A percentile compares a stretch with the other conserved stretches of the same genome.
Evolutionary conservation across 2,888 invertebrate genomes (phyloP).

Genomic region (Lepeophtheirus nordmannii): DNA sequence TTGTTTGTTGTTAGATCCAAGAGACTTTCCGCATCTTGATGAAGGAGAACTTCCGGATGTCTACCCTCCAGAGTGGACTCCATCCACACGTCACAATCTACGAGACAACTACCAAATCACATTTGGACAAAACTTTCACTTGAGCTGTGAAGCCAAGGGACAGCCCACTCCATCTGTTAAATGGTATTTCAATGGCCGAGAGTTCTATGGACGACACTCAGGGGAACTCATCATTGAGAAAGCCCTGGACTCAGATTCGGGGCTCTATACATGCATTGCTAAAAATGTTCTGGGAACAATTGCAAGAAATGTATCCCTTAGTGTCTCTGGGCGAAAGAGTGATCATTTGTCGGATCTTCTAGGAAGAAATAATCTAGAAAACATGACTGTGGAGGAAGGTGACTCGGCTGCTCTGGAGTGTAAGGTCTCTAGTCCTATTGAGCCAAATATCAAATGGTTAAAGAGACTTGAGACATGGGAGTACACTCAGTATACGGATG

Average conservation of each 20-base stretch:
- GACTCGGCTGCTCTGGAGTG: conserved; percentile 6
- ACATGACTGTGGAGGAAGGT: conserved; percentile 4
- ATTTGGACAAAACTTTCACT: background rate
- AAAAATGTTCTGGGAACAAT: background rate
- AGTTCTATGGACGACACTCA: background rate
- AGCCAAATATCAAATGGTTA: background rate
- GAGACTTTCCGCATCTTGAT: conserved; percentile 13
- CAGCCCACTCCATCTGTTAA: background rate
- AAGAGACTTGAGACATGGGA: background rate
- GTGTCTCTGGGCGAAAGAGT: background rate
- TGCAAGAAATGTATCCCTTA: background rate
- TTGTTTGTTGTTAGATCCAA: conserved; percentile 17
- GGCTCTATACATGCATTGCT: conserved; percentile 6
- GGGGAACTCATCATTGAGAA: background rate
- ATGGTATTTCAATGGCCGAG: background rate
- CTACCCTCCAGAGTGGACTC: conserved; percentile 10
- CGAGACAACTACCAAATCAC: background rate
- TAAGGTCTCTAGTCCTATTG: background rate
- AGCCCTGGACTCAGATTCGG: background rate
- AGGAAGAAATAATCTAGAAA: background rate
- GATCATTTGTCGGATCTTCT: background rate
- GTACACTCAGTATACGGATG: background rate
- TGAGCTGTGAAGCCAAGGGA: background rate
- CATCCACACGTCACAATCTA: background rate
- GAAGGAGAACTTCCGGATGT: conserved; percentile 22